Evolutionary conservation across 1,140 invertebrate species (phyloP), one percentile per base, ranked within the genome.

Genomic region (Gryllus bimaculatus): DNA sequence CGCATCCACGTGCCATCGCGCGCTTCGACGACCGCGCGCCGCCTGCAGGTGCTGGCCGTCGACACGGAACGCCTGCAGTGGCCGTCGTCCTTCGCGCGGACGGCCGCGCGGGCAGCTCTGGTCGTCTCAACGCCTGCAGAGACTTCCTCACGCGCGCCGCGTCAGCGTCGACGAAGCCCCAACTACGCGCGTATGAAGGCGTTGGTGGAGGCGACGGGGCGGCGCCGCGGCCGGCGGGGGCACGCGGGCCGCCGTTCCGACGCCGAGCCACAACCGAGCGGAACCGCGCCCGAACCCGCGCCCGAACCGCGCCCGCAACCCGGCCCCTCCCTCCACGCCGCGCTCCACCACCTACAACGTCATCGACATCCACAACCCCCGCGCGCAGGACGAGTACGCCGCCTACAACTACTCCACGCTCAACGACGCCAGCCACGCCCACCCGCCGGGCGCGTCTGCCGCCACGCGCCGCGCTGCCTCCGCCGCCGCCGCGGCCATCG

Each of bases 71-170:
- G 89, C 74, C 89, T 93, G 82, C 91, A 93, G 82, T 93, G 92
- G 92, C 89, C 91, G 0, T 90, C 91, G 81, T 88, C 88, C n/a
- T 92, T 93, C 82, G 88, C 88, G 8, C 91, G 81, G 91, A 93
- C 83, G 39, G 73, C 54, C 86, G 89, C 73, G 83, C 87, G 47
- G 92, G 91, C 10, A 88, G 80, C 82, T 93, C 0, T 92, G 89
- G 89, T 91, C 8, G 87, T 92, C 7, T 87, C 91, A 4, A 83
- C 85, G 88, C n/a, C 81, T 92, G 47, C 90, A 90, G 80, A 91
- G n/a, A 90, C 81, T 90, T 90, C 80, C 83, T 91, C 10, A 87
- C 87, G 73, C 87, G 87, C 78, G 86, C 85, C 47, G n/a, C n/a
- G 86, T 91, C 12, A 87, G 89, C 77, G 80, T 84, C 6, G 85